phyloP scores from a whole-genome alignment of 2,888 invertebrate species.

The Fragum fragum region DNA sequence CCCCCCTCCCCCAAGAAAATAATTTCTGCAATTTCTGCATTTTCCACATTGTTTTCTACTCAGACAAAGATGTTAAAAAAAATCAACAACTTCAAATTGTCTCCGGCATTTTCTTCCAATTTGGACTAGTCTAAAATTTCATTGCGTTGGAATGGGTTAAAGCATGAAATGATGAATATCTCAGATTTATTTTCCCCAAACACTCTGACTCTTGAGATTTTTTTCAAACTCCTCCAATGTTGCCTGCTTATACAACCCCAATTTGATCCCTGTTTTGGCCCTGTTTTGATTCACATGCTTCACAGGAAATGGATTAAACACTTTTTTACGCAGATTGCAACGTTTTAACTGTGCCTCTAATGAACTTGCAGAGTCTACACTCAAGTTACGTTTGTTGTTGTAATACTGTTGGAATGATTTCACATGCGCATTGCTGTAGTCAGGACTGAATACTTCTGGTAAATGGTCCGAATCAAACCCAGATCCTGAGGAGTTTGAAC shows the following conservation, averaged over 20 bases:
- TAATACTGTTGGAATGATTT: constrained; percentile 67
- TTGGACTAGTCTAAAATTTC: too few relatives aligned
- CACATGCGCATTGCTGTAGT: constrained; percentile 25
- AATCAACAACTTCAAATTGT: too few relatives aligned
- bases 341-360: constrained; percentile 50
- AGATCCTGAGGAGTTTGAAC: constrained; percentile 31
- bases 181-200: constrained; percentile 67
- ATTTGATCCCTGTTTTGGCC: constrained; percentile 83
- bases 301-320: constrained; percentile 85
- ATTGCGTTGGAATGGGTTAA: too few relatives aligned
- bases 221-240: constrained; percentile 75
- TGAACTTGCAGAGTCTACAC: constrained; percentile 35
- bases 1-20: too few relatives aligned
- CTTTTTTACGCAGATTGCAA: constrained; percentile 65
- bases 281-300: constrained; percentile 83
- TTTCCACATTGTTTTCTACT: too few relatives aligned
- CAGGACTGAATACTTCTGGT: constrained; percentile 37
- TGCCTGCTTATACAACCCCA: constrained; percentile 84
- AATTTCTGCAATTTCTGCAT: too few relatives aligned
- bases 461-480: constrained; percentile 23
- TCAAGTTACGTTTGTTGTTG: constrained; percentile 62
- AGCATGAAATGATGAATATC: too few relatives aligned
- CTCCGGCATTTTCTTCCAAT: too few relatives aligned
- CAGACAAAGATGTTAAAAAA: too few relatives aligned
- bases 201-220: constrained; percentile 66